Evolutionary conservation across 2,888 invertebrate genomes (phyloP).

Genomic region (Microplitis manilae): DNA sequence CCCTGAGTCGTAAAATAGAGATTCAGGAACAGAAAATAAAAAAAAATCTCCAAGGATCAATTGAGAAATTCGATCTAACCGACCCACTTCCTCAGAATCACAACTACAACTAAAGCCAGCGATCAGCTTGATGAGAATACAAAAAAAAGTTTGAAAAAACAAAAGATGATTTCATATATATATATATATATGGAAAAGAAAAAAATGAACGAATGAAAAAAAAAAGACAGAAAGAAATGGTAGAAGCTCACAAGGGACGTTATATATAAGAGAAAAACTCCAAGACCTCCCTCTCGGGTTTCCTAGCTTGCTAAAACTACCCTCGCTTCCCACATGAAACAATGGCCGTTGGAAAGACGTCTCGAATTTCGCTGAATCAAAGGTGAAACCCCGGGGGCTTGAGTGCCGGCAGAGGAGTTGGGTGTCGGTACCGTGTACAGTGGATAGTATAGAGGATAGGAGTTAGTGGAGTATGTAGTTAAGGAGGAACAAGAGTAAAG

Average conservation of each 20-base stretch:
- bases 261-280: conserved; percentile 29
- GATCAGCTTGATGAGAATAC: conserved; percentile 10
- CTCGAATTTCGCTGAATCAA: conserved; percentile 72
- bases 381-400: conserved; percentile 57
- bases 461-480: background rate
- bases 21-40: conserved; percentile 1
- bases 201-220: conserved; percentile 4
- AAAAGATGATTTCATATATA: background rate
- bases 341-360: conserved; percentile 68
- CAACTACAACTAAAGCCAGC: background rate
- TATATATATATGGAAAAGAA: background rate
- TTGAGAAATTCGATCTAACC: conserved; percentile 41
- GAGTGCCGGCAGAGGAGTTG: conserved; percentile 39
- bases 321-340: conserved; percentile 64
- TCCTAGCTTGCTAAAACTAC: conserved; percentile 38
- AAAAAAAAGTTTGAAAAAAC: conserved; percentile 14
- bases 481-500: conserved; percentile 15
- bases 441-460: conserved; percentile 28
- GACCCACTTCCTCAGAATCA: conserved; percentile 33
- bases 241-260: conserved; percentile 14
- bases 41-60: conserved; percentile 29
- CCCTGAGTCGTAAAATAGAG: conserved; percentile 9
- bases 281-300: conserved; percentile 41
- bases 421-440: conserved; percentile 47
- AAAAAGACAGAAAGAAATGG: conserved; percentile 25